Conservation (phyloP, 1,140 invertebrate species). For the Stegodyphus mimosarum region DNA sequence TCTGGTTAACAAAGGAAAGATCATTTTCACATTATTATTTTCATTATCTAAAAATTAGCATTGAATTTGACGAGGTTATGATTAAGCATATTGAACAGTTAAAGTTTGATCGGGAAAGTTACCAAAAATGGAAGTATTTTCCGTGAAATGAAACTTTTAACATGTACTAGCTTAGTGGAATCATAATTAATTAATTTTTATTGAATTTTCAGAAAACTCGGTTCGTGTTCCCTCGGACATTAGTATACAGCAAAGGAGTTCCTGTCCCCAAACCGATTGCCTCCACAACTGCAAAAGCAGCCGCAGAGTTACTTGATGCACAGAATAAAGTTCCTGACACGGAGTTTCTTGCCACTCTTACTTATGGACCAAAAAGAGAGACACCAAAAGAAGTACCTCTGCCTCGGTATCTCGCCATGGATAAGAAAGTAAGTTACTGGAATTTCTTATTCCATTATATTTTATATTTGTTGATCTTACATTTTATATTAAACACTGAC, state of each 20-base stretch:
- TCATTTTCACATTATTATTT: too few species aligned
- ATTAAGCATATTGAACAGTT: too few species aligned
- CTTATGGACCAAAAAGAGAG: constrained; percentile 35
- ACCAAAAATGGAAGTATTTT: too few species aligned
- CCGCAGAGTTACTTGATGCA: background rate
- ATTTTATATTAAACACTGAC: background rate
- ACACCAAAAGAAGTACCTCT: background rate
- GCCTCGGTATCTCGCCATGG: constrained; percentile 23
- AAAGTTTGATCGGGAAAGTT: too few species aligned
- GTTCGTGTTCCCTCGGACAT: constrained; percentile 24
- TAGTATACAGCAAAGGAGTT: constrained; percentile 36
- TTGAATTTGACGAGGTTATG: too few species aligned
- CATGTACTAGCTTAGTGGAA: too few species aligned
- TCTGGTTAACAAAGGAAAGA: too few species aligned
- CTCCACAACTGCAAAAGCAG: constrained; percentile 6
- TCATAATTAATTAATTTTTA: background rate
- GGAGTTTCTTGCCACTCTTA: constrained; percentile 10
- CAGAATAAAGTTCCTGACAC: constrained; percentile 28
- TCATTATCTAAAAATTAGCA: too few species aligned
- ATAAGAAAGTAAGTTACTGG: constrained; percentile 34
- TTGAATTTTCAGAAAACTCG: constrained; percentile 15
- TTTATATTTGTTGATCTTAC: background rate
- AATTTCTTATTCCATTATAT: background rate
- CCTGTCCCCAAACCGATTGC: background rate
- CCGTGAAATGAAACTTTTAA: too few species aligned